Base-by-base conservation (phyloP, 1,140 invertebrate species). In the Orchesella cincta region DNA sequence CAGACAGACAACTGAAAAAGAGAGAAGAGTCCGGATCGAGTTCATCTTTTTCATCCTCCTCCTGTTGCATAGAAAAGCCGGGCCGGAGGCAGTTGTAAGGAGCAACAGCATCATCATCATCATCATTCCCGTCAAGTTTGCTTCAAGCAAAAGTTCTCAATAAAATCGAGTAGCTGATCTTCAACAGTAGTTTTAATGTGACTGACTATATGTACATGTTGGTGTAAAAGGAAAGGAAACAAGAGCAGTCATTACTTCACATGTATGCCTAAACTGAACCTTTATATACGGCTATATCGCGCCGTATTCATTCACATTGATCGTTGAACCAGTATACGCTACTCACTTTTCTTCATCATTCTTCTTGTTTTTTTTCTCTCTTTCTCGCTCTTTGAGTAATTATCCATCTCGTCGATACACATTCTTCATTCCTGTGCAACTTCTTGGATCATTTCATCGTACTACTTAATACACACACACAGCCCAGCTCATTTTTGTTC, bases 111-210 rank as follows among this genome's bases (percentile, higher is more conserved):
- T 67, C 12, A 67, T 26, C 62, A 3, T 26, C 62, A 31, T 67
- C 62, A 67, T 16, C 39, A 46, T 46, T 18, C 39, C 26, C 23
- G 33, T 31, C 62, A 67, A 57, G 62, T 33, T 67, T 67, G 62
- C 62, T 67, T 67, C 5, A 29, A 67, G 62, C 62, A 29, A 67
- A 67, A 67, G 62, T 67, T 67, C 62, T 67, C 62, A 67, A 67
- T 67, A 67, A 67, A 67, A 67, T 67, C 26, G 23, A 67, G 62
- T 67, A 33, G 62, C 31, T 67, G 26, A 12, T 29, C 62, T 67
- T 23, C 28, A 67, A 67, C 62, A 31, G 54, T 12, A 23, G 54
- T 57, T n/a, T 57, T 57, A 57, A 57, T 57, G 54, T 57, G n/a
- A 46, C 39, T 20, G 39, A 46, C 39, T 46, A 8, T 12, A 20